Evolutionary conservation across 1,140 invertebrate genomes (phyloP), one percentile per base, ranked within the genome.

Genomic region (Nephila pilipes): DNA sequence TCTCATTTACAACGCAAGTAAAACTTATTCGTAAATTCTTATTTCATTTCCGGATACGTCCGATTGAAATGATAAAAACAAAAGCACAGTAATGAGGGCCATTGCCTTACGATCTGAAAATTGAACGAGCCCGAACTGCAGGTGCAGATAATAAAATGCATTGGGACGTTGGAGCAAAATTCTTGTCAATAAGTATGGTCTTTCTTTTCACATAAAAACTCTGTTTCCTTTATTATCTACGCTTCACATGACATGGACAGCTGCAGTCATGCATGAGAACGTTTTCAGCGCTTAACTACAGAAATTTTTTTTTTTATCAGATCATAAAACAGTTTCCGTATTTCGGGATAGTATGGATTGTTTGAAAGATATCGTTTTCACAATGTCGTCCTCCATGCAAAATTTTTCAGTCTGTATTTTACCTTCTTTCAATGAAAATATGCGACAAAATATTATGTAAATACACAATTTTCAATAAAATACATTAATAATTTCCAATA

Each of bases 141-240:
- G 79, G 79, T 81, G 79, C 8, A 54, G 38, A 81, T 54, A 81
- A 81, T 81, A 81, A 81, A 81, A 81, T 22, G 16, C 79, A 25
- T 29, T 14, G 65, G n/a, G 65, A 32, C 65, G 65, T 75, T 75
- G 65, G 38, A 6, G 79, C 6, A n/a, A 46, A 22, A 54, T 46
- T 81, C 46, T 38, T 81, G 79, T 81, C 79, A 81, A 38, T n/a
- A 20, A n/a, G 46, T n/a, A 81, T 46, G 22, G 36, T 3, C 20
- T 25, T 81, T 54, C 38, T 81, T 81, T n/a, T 6, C 46, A 38
- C 18, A 81, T n/a, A n/a, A 38, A 38, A 38, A 81, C 46, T 22
- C 54, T 81, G 79, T 81, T 81, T 46, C 79, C 79, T 81, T 81
- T 81, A 46, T 81, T 81, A 38, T 81, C 20, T 20, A 81, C 79